phyloP scores from a whole-genome alignment of 2,113 vertebrate genomes.

The Pterocles burchelli region DNA sequence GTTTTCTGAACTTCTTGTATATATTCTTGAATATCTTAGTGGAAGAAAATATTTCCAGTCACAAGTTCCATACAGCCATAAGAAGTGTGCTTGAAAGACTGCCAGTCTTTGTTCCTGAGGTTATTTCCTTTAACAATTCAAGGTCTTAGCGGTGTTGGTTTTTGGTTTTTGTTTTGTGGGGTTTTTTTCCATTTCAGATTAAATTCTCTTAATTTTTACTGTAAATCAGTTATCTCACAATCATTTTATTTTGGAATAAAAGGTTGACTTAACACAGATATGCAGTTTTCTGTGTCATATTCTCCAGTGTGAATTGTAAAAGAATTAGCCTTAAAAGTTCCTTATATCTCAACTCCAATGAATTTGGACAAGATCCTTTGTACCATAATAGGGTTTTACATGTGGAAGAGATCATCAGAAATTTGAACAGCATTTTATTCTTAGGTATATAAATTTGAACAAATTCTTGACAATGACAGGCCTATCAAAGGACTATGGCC shows the following conservation, averaged over 20 bases:
- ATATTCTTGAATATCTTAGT: background rate
- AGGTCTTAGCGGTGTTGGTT: background rate
- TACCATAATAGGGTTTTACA: slow-evolving; percentile 24
- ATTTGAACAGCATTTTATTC: slow-evolving; percentile 47
- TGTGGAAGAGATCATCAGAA: slow-evolving; percentile 73
- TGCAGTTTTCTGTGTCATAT: background rate
- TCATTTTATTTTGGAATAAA: background rate
- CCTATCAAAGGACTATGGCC: slow-evolving; percentile 22
- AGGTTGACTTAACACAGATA: background rate
- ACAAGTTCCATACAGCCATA: background rate
- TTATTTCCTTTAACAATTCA: background rate
- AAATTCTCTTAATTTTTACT: background rate
- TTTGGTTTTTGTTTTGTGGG: background rate
- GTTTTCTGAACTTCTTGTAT: background rate
- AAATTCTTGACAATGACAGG: slow-evolving; percentile 63
- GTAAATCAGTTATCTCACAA: slow-evolving; percentile 1
- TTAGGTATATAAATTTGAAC: slow-evolving; percentile 56
- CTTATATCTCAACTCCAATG: background rate
- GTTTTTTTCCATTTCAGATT: background rate
- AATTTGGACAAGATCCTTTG: slow-evolving; percentile 43
- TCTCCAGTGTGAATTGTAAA: slow-evolving; percentile 7
- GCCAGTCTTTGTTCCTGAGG: background rate
- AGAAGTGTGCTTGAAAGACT: background rate
- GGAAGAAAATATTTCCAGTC: background rate
- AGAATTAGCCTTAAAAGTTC: slow-evolving; percentile 15